These are phyloP conservation scores for Zaprionus kolodkinae DNA, from an alignment of 1,140 invertebrate species.

Conservation along the genomic window DNA sequence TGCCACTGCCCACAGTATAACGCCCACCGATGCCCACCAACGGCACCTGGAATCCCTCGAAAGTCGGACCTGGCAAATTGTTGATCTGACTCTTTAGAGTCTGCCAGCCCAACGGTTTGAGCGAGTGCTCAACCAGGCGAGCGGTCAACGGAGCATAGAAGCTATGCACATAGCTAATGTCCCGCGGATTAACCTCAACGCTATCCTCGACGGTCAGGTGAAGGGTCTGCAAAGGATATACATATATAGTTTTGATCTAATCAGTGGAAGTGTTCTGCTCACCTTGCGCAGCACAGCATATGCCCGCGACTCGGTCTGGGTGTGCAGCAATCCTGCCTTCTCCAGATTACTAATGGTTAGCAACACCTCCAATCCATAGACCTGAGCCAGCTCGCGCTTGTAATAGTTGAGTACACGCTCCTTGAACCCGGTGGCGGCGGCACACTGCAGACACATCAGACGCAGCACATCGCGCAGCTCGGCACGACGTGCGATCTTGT, in stretches of 20 bases:
- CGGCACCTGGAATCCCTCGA: constrained; percentile 86
- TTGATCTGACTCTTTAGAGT: constrained; percentile 87
- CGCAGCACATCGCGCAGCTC: constrained; percentile 93
- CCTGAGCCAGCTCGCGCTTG: constrained; percentile 95
- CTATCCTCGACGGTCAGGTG: constrained; percentile 94
- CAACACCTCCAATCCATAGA: constrained; percentile 95
- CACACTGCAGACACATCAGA: constrained; percentile 95
- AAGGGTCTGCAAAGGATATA: constrained; percentile 86
- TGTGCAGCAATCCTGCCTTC: constrained; percentile 92
- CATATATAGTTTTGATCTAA: too few relatives aligned
- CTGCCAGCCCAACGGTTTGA: constrained; percentile 88
- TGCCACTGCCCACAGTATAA: constrained; percentile 85
- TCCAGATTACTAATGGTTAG: constrained; percentile 94
- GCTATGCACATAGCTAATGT: constrained; percentile 97
- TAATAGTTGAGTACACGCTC: constrained; percentile 96
- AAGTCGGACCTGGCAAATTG: constrained; percentile 86
- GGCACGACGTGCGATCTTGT: constrained; percentile 93
- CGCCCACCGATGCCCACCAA: constrained; percentile 85
- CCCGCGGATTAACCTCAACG: constrained; percentile 92
- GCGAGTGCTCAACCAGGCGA: constrained; percentile 93
- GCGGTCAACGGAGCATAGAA: constrained; percentile 97
- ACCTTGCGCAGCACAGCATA: constrained; percentile 90
- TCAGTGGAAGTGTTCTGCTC: not conserved
- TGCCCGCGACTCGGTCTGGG: constrained; percentile 89
- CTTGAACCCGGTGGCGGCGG: constrained; percentile 95